These are phyloP conservation scores for Pygocentrus nattereri DNA, from an alignment of 2,797 vertebrate genomes.

Conservation along the genomic window DNA sequence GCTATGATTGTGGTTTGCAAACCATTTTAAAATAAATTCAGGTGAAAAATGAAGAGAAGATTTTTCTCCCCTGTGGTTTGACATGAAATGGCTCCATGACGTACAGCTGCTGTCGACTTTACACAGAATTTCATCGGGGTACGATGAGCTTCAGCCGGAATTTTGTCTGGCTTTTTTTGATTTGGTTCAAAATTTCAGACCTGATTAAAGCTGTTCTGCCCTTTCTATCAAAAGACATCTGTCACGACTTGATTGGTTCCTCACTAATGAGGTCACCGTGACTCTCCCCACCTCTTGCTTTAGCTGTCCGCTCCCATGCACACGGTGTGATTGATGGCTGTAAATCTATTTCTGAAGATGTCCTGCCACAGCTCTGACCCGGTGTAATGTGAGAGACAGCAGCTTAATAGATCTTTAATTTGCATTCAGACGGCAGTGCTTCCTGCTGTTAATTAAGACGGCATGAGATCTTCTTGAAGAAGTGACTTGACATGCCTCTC, in stretches of 20 bases:
- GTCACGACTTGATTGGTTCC: constrained; percentile 28
- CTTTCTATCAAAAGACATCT: constrained; percentile 16
- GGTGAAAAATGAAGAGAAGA: no score
- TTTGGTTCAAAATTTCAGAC: not conserved
- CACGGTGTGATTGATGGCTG: constrained; percentile 34
- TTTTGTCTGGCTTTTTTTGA: not conserved
- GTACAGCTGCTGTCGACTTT: no score
- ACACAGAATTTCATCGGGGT: not conserved
- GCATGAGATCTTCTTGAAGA: constrained; percentile 25
- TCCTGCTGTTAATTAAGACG: constrained; percentile 56
- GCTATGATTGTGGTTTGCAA: no score
- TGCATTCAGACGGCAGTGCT: constrained; percentile 31
- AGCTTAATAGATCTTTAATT: constrained; percentile 42
- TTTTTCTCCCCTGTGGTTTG: no score
- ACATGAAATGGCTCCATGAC: no score
- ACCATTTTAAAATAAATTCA: no score
- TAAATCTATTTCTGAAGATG: constrained; percentile 41
- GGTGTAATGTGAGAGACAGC: constrained; percentile 31
- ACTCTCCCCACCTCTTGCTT: constrained; percentile 11
- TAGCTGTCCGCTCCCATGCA: not conserved
- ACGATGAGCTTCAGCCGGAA: no score
- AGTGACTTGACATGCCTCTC: constrained; percentile 40
- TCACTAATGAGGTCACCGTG: constrained; percentile 33
- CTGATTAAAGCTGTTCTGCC: not conserved
- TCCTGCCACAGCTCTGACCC: constrained; percentile 34